Evolutionary conservation across 1,140 invertebrate genomes (phyloP), one percentile per base, ranked within the genome.

Genomic region (Scaptodrosophila lebanonensis): DNA sequence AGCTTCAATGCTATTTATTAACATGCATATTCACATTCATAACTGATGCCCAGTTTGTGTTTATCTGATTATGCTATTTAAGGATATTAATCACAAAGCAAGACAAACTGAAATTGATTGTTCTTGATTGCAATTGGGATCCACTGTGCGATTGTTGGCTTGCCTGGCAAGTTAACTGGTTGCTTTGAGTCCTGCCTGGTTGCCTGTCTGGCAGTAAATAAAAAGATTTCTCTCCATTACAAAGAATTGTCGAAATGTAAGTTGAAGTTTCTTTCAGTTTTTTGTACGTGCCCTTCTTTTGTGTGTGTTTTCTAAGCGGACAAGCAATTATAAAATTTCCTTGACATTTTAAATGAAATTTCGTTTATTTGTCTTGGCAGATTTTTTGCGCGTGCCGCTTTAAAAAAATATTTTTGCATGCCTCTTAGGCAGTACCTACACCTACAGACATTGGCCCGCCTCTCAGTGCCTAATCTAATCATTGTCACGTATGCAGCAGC

Each of bases 401-500:
- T 5, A 8, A 18, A n/a, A n/a, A n/a, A n/a, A n/a, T n/a, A n/a
- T 33, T 33, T 11, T 33, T 3, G 32, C 32, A 8, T 33, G 8
- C 32, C 12, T 13, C 2, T 33, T 33, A n/a, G 22, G 22, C 22
- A 25, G 32, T n/a, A 33, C 8, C 9, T 11, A n/a, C 9, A 11
- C 32, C 32, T 13, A n/a, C 8, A 33, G 32, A 9, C 3, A 33
- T 4, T 11, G 12, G 8, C 32, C 13, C 22, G 25, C 4, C n/a
- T 32, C 38, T 17, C 30, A 52, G 22, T 36, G 62, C 25, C 52
- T 73, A 82, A 79, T 79, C 75, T 60, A 79, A 79, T 82, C 75
- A 79, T 82, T 79, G 69, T 82, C 75, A 79, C 75, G 75, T 79
- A 73, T 57, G 65, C 16, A 16, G 12, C 6, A 9, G 9, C 22